Base-by-base conservation (phyloP, 1,140 invertebrate species). In the Orius insidiosus region DNA sequence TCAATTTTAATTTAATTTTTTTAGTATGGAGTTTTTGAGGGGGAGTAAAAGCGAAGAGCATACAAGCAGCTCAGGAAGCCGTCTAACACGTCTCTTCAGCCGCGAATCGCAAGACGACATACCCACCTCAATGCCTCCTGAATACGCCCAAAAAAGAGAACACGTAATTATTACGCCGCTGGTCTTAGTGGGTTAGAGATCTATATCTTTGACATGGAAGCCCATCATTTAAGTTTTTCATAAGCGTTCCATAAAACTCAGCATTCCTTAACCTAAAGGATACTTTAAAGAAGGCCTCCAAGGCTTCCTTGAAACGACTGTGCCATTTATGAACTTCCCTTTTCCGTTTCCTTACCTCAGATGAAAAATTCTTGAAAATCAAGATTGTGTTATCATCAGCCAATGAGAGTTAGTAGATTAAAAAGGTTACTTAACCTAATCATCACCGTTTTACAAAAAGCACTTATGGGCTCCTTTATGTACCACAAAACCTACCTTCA, bases 1-100 rank as follows among this genome's bases (percentile, higher is more conserved):
- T 40, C 38, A 40, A 10, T 40, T 10, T 5, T 4, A 13, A 15
- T 10, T 15, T 15, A 5, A 5, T 14, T 41, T 45, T n/a, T 19
- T 42, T 39, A 54, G 53, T 41, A 46, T 55, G 47, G 49, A 50
- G 46, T 55, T 55, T 48, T 44, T 55, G 19, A 46, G 54, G 11
- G 48, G 52, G 11, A 55, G 52, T 11, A 55, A 55, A 45, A 53
- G 52, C 46, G 54, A 55, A 47, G 54, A 54, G n/a, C 48, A 53
- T 13, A 55, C 54, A 1, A 51, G 49, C 32, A 52, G 48, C 19
- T 42, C 47, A 8, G 42, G 52, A 4, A 46, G 48, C n/a, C 44
- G 54, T 8, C 35, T 53, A 8, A 49, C 46, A 14, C 31, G 54
- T 10, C 43, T 55, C 10, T 55, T 55, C 37, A 53, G 50, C 41